These are phyloP conservation scores for Nannoperca australis DNA, from an alignment of 2,797 vertebrate species.

Conservation along the genomic window DNA sequence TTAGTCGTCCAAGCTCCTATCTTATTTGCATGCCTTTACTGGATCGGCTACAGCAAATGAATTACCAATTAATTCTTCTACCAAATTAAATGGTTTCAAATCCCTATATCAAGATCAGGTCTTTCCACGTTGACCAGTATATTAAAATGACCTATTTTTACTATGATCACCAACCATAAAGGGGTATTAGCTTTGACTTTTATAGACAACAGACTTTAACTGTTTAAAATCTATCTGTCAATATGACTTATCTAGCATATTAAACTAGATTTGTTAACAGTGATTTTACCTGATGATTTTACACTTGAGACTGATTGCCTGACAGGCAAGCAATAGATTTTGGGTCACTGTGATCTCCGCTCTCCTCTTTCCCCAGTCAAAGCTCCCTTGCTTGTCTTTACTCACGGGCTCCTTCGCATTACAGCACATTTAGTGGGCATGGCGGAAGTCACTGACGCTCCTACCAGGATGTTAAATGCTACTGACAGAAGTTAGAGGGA, in stretches of 20 bases:
- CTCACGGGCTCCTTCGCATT: constrained; percentile 78
- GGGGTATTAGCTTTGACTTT: constrained; percentile 53
- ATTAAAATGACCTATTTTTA: constrained; percentile 54
- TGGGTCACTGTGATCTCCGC: constrained; percentile 55
- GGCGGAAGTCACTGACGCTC: constrained; percentile 80
- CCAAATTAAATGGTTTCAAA: constrained; percentile 53
- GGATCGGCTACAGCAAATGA: constrained; percentile 65
- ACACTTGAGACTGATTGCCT: constrained; percentile 72
- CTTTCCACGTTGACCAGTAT: constrained; percentile 41
- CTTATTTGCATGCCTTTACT: constrained; percentile 82
- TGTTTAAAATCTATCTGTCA: constrained; percentile 59
- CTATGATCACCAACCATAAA: constrained; percentile 39
- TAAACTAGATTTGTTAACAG: constrained; percentile 62
- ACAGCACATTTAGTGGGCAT: constrained; percentile 83
- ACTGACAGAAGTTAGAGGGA: constrained; percentile 95
- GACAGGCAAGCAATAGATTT: constrained; percentile 71
- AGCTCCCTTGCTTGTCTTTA: constrained; percentile 70
- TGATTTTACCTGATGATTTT: constrained; percentile 64
- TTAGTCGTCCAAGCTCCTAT: constrained; percentile 72
- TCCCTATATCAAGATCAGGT: constrained; percentile 34
- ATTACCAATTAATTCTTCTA: constrained; percentile 73
- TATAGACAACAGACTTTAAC: constrained; percentile 57
- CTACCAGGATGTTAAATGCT: constrained; percentile 86
- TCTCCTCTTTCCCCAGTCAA: constrained; percentile 34
- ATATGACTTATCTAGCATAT: constrained; percentile 53